Conservation (phyloP, 2,797 vertebrate genomes). For the Crenuchus spilurus region DNA sequence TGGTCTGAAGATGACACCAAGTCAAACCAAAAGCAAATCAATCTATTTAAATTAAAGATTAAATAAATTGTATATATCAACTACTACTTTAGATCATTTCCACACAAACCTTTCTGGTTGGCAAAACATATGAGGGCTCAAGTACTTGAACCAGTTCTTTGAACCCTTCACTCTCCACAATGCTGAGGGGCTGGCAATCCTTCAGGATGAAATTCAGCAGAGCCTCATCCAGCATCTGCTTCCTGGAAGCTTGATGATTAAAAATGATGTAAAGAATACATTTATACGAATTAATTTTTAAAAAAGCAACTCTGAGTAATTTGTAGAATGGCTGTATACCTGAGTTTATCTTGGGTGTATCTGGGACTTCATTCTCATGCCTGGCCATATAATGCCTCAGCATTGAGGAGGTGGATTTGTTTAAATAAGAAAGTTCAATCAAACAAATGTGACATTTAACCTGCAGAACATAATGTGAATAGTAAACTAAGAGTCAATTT, state of each 20-base stretch:
- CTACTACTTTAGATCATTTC: background rate
- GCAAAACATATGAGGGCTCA: constrained; percentile 35
- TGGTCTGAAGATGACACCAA: constrained; percentile 8
- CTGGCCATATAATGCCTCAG: constrained; percentile 3
- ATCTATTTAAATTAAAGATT: background rate
- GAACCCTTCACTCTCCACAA: constrained; percentile 11
- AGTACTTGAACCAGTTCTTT: background rate
- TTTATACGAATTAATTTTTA: background rate
- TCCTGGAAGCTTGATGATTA: constrained; percentile 4
- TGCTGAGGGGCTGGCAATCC: constrained; percentile 16
- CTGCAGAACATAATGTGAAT: background rate
- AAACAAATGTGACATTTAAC: background rate
- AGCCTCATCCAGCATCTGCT: constrained; percentile 12
- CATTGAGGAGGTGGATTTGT: constrained; percentile 14
- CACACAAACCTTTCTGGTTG: constrained; percentile 30
- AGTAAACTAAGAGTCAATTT: background rate
- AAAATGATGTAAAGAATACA: background rate
- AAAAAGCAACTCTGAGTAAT: background rate
- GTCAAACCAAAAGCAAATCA: constrained; percentile 10
- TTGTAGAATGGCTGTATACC: background rate
- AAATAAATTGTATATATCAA: background rate
- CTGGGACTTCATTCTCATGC: background rate
- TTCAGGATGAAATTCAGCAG: constrained; percentile 1
- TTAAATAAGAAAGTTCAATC: background rate
- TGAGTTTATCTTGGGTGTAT: constrained; percentile 14